Percentiles rank a stretch among this genome's conserved stretches.
These are phyloP conservation scores for Pemphredon lugubris DNA, from an alignment of 2,888 invertebrate species.

Conservation along the genomic window DNA sequence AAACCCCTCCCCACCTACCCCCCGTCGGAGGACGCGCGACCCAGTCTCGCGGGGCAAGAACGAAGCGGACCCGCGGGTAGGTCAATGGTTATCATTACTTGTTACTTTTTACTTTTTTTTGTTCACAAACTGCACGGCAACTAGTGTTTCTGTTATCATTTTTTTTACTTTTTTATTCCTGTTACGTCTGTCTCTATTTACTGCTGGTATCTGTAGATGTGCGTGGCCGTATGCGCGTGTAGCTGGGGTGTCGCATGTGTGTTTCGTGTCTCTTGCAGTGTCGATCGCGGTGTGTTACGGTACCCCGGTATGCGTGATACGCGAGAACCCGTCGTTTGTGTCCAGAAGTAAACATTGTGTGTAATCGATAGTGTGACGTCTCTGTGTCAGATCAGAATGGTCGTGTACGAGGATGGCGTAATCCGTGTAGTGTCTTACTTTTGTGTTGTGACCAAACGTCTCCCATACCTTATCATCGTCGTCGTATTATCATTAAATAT, in stretches of 20 bases:
- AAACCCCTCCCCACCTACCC: not conserved
- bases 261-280: not conserved
- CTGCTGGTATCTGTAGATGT: constrained; percentile 70
- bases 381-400: constrained; percentile 63
- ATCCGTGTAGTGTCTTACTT: constrained; percentile 67
- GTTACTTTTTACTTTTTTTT: constrained; percentile 65
- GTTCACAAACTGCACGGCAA: constrained; percentile 77
- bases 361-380: constrained; percentile 45
- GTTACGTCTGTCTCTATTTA: constrained; percentile 69
- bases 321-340: too few relatives aligned
- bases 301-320: constrained; percentile 26
- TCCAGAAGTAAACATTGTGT: constrained; percentile 59
- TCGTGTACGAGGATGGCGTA: constrained; percentile 68
- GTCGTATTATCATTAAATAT: constrained; percentile 81
- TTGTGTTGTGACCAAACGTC: constrained; percentile 79
- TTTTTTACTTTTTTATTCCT: constrained; percentile 66
- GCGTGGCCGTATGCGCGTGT: constrained; percentile 64
- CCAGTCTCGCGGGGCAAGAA: constrained; percentile 74
- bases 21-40: constrained; percentile 53
- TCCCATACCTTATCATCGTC: constrained; percentile 81
- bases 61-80: constrained; percentile 81
- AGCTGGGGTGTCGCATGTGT: constrained; percentile 26
- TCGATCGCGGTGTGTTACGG: too few relatives aligned
- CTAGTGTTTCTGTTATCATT: constrained; percentile 74
- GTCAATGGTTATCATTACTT: constrained; percentile 77